Evolutionary conservation across 2,113 vertebrate genomes (phyloP), one percentile per base, ranked within the genome.

Genomic region (Alexandromys fortis): DNA sequence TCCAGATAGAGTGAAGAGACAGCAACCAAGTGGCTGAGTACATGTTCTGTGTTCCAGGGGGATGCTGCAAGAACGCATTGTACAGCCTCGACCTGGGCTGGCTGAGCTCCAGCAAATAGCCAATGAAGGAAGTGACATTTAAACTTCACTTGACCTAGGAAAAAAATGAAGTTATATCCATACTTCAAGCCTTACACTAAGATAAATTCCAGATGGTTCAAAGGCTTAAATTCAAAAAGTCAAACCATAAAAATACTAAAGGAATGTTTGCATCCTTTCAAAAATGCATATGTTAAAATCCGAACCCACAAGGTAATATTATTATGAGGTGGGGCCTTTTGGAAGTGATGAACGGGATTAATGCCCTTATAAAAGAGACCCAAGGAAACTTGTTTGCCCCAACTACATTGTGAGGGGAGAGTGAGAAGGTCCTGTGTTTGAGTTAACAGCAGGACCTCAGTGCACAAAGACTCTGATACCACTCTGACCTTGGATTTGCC

Each of bases 181-280:
- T 94, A 93, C 85, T 94, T 92, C 55, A 96, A 94, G 88, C 82
- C 49, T 95, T 89, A 90, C 52, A 90, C 63, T 94, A 93, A 97
- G 97, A 96, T 96, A 97, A 94, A 96, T 95, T 96, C 95, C 95
- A 97, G 89, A 97, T 96, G 94, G 92, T 94, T 95, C 81, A 94
- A 97, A 96, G 67, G 92, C 77, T 95, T 95, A 92, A 96, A 95
- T 91, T n/a, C 61, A 97, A 61, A 97, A 97, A 92, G 93, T 38
- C 65, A 83, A 52, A 88, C 33, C 76, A 68, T 94, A 94, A 96
- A 96, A 94, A 82, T 82, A 87, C 77, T 72, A 79, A 90, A 72
- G 55, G 78, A 92, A 95, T 87, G 63, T 26, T 55, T 28, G 61
- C 77, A 55, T 45, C 42, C 63, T 61, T 22, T 38, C 28, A 61